phyloP scores from a whole-genome alignment of 2,113 vertebrate species.

The Rhagologus leucostigma region DNA sequence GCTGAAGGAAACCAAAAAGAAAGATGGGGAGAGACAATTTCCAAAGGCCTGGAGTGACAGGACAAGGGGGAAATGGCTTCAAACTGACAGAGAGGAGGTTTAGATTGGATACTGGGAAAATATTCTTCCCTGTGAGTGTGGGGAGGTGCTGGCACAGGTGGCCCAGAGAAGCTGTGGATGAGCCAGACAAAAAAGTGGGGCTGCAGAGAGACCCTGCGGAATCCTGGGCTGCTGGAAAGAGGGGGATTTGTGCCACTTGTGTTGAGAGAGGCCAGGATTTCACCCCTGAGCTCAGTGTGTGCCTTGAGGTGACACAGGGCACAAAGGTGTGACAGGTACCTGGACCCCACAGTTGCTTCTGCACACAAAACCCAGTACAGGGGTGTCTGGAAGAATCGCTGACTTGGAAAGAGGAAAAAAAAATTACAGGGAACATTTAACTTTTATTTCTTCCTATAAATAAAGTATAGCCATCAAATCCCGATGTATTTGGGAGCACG shows the following conservation, averaged over 20 bases:
- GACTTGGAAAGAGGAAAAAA: not conserved
- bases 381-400: not conserved
- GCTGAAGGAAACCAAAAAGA: not conserved
- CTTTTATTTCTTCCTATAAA: slow-evolving; percentile 63
- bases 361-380: not conserved
- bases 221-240: not conserved
- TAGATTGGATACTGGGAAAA: not conserved
- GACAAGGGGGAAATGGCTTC: not conserved
- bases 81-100: not conserved
- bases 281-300: not conserved
- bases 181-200: not conserved
- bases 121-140: not conserved
- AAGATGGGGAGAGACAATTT: not conserved
- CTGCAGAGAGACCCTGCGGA: not conserved
- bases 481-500: slow-evolving; percentile 65
- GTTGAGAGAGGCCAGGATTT: not conserved
- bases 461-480: slow-evolving; percentile 63
- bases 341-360: not conserved
- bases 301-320: not conserved
- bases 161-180: not conserved
- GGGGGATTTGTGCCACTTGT: not conserved
- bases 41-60: not conserved
- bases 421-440: not conserved
- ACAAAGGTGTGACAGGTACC: not conserved
- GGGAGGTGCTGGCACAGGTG: not conserved